phyloP scores from a whole-genome alignment of 2,888 invertebrate species.

The Cyaniris semiargus region DNA sequence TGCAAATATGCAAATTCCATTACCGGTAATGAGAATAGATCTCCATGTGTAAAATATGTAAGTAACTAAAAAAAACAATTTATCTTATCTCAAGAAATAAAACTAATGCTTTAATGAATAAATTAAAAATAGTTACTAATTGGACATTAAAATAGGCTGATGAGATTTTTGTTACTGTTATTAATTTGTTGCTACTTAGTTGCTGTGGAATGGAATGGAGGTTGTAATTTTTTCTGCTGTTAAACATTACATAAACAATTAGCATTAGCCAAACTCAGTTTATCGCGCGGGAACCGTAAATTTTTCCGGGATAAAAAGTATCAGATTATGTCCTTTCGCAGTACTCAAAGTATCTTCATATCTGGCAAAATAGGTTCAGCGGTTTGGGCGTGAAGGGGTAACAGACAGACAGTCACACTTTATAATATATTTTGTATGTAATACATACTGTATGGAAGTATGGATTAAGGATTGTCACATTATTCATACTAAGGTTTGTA shows the following conservation, averaged over 20 bases:
- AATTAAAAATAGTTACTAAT: not conserved
- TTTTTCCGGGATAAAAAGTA: no score
- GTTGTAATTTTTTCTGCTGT: not conserved
- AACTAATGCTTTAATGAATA: not conserved
- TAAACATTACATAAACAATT: not conserved
- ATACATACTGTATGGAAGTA: no score
- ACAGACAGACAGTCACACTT: no score
- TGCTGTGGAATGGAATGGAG: not conserved
- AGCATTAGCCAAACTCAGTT: no score
- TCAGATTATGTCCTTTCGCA: no score
- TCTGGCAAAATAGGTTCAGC: no score
- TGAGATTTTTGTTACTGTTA: not conserved
- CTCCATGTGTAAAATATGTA: not conserved
- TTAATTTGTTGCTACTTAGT: not conserved
- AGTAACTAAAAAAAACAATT: not conserved
- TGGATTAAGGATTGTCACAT: no score
- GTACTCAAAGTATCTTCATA: no score
- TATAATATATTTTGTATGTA: no score
- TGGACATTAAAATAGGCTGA: not conserved
- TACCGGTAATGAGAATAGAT: not conserved
- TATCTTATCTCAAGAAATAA: not conserved
- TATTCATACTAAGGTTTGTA: no score
- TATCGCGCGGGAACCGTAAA: no score
- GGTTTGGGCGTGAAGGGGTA: no score
- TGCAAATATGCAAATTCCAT: slow-evolving; percentile 1